Conservation (phyloP, 2,888 invertebrate genomes). For the Nasonia oneida region DNA sequence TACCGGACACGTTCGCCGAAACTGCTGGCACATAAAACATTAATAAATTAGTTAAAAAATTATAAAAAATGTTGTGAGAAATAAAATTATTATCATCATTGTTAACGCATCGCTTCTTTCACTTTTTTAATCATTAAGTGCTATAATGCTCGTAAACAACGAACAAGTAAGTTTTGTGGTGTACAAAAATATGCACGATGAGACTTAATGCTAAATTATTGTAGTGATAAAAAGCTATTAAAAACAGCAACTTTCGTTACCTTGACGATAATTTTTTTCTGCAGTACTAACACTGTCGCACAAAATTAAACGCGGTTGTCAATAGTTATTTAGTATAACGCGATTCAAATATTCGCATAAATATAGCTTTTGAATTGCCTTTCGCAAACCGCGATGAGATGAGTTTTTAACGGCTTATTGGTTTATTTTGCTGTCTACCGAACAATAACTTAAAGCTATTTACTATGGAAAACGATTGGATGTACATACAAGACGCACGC, state of each 20-base stretch:
- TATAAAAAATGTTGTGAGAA: conserved; percentile 32
- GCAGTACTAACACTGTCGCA: conserved; percentile 42
- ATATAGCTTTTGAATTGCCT: not conserved
- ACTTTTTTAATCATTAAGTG: not conserved
- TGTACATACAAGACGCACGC: not conserved
- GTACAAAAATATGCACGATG: not conserved
- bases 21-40: conserved; percentile 73
- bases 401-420: not conserved
- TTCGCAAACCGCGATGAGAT: conserved; percentile 20
- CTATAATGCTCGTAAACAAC: conserved; percentile 7
- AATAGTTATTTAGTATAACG: conserved; percentile 11
- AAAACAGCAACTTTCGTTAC: conserved; percentile 46
- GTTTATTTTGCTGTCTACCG: not conserved
- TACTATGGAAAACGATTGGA: not conserved
- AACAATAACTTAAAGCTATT: not conserved
- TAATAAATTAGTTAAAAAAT: conserved; percentile 46
- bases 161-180: conserved; percentile 10
- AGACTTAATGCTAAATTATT: conserved; percentile 1
- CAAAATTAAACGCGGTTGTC: conserved; percentile 27
- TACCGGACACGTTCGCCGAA: conserved; percentile 68
- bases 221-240: conserved; percentile 26
- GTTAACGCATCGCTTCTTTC: conserved; percentile 15
- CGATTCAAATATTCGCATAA: not conserved
- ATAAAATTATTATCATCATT: conserved; percentile 44
- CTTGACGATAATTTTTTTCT: conserved; percentile 41